phyloP scores from a whole-genome alignment of 35 echinoderm and acorn worm species.

The Heliocidaris tuberculata region DNA sequence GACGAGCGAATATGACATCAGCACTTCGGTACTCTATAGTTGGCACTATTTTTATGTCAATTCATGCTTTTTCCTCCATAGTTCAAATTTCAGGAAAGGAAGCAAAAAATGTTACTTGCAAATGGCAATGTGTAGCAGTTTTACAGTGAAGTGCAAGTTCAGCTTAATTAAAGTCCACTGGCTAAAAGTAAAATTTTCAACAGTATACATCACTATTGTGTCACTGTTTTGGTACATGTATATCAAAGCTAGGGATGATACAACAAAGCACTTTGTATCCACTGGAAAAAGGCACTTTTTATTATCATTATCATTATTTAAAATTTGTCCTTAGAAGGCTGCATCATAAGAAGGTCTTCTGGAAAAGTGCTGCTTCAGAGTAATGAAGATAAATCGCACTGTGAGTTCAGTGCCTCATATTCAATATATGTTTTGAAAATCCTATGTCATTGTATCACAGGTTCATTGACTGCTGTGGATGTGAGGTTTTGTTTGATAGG shows the following conservation, averaged over 20 bases:
- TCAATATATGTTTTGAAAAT: not conserved
- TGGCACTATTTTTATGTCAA: no score
- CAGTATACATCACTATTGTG: no score
- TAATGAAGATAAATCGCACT: no score
- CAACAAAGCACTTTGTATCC: not conserved
- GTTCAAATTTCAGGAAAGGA: not conserved
- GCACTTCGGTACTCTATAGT: no score
- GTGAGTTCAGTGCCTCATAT: not conserved
- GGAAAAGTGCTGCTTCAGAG: no score
- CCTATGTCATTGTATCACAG: not conserved
- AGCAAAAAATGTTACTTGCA: not conserved
- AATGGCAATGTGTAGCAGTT: not conserved
- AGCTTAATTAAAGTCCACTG: no score
- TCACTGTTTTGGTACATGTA: no score
- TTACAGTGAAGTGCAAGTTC: no score
- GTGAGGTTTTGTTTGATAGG: conserved; percentile 60
- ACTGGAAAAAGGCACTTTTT: not conserved
- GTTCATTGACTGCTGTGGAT: conserved; percentile 11
- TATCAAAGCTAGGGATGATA: not conserved
- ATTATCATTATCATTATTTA: not conserved
- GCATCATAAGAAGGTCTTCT: not conserved
- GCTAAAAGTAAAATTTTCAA: no score
- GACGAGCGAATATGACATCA: no score
- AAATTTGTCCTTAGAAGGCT: not conserved
- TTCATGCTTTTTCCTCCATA: no score